Conservation (phyloP, 2,888 invertebrate species). For the Lasioglossum figueresi region DNA sequence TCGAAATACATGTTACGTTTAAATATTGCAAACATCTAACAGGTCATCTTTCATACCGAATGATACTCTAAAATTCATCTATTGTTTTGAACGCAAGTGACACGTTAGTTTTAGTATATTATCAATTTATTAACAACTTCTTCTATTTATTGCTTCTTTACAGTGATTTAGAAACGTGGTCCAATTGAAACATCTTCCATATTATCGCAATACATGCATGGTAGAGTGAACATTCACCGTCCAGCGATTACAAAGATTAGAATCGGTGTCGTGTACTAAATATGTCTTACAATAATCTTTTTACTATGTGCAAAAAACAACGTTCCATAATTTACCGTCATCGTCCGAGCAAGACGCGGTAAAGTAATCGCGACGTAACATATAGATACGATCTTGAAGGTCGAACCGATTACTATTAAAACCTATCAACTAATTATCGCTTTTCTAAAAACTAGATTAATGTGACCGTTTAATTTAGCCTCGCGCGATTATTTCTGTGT, state of each 20-base stretch:
- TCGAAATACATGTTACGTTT: background rate
- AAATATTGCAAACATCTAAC: background rate
- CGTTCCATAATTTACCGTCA: background rate
- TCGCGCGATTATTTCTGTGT: background rate
- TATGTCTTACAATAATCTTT: background rate
- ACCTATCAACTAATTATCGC: background rate
- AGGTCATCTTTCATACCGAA: background rate
- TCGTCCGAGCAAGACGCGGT: background rate
- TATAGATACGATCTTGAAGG: background rate
- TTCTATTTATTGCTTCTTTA: background rate
- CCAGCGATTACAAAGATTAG: background rate
- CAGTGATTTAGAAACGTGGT: background rate
- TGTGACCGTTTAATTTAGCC: background rate
- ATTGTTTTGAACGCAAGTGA: background rate
- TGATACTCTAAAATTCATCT: background rate
- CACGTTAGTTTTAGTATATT: background rate
- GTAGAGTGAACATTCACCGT: background rate
- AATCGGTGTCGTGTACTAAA: background rate
- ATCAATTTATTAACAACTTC: background rate
- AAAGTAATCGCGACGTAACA: background rate
- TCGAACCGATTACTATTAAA: background rate
- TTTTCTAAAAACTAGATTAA: background rate
- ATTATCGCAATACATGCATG: background rate
- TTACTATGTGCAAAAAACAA: background rate
- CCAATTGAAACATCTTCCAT: background rate